Base-by-base conservation (phyloP, 2,113 vertebrate genomes). In the Diadophis punctatus region DNA sequence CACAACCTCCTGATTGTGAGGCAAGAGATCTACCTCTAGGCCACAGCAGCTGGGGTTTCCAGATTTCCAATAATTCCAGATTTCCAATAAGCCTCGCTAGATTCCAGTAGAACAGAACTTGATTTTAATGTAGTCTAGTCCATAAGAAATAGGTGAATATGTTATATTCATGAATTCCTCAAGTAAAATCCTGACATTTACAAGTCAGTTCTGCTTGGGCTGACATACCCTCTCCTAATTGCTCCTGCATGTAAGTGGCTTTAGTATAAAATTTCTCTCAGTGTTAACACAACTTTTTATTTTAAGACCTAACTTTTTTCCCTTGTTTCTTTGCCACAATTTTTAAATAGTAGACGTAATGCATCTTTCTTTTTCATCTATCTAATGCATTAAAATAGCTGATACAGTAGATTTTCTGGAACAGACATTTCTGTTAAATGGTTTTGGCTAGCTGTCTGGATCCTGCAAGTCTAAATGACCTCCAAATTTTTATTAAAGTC, bases 151-250 rank as follows among this genome's bases (percentile, higher is more conserved):
- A 58, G 58, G 90, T 60, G 46, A 85, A 87, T 25, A 55, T 9
- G 11, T 34, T 51, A 87, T 22, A 85, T 18, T 16, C 68, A 23
- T 11, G 14, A 85, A 46, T 43, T 34, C 1, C 53, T 46, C 68
- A 89, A 43, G 68, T 89, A 87, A 89, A 34, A 89, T 84, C 18
- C 43, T 84, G 68, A 89, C 49, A 85, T 89, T 88, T 92, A 46
- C 39, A 58, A 85, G 8, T 84, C 93, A 92, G 91, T 93, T 96
- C 89, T 94, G 94, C 92, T 95, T 96, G 95, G 95, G 95, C 93
- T 88, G 93, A 68, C 93, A 86, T 0, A 0, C 34, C 87, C 27
- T 93, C 97, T 97, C 95, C 90, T 90, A 0, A 94, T 96, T 97
- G 95, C 96, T 95, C 95, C 86, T 30, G 90, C 25, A 95, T 88